Base-by-base conservation (phyloP, 2,888 invertebrate genomes). In the Calameuta filiformis region DNA sequence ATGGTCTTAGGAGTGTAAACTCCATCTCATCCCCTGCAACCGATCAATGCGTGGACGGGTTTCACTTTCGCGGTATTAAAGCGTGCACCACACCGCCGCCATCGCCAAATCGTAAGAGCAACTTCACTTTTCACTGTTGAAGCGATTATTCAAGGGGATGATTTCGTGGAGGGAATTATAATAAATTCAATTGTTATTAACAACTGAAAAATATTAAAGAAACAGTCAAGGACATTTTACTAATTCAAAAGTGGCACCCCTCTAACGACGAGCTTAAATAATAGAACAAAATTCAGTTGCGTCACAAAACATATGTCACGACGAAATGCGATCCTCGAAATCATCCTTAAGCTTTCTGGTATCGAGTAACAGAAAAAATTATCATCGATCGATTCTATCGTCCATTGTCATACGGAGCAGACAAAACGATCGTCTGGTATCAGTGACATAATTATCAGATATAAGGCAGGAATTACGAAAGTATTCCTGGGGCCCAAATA, bases 31-130 rank as follows among this genome's bases (percentile, higher is more conserved):
- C 85, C 56, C 88, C 87, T 87, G 92, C 93, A 93, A 93, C 89
- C 91, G 90, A 90, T 90, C 90, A 90, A 92, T 90, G 90, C 91
- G 90, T 89, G 87, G 88, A 89, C 89, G 91, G 91, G 89, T 91
- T 92, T 92, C 92, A 92, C 92, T 92, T 92, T 92, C 91, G 90
- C 90, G 88, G 85, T 90, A 90, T 89, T 89, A 89, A 90, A 90
- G 89, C 88, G 89, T 90, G 89, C 89, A 86, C 86, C 86, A 78
- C 78, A 71, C 76, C 79, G 37, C 73, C 69, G 35, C 81, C 81
- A 81, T 35, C 69, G 76, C 33, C 78, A 68, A 35, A 11, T 33
- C 78, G 69, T 69, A 68, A 34, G 68, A 33, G n/a, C 69, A 4
- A 73, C 73, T 68, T 56, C 73, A 15, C 73, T 30, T 30, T 74